These are phyloP conservation scores for Lamellibrachia satsuma DNA, from an alignment of 2,888 invertebrate genomes.

Conservation along the genomic window DNA sequence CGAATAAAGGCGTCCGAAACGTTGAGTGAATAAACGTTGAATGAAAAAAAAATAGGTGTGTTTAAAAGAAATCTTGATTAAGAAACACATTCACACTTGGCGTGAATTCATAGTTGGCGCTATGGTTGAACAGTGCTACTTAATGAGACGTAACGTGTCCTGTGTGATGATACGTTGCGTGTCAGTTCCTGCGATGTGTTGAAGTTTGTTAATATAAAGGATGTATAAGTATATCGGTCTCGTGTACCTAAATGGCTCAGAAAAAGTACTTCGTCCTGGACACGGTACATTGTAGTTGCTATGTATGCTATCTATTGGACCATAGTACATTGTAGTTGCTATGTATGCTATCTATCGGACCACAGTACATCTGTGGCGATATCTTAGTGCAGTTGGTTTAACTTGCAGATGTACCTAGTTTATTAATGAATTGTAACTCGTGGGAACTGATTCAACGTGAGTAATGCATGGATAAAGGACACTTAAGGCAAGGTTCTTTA, in stretches of 20 bases:
- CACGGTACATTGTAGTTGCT: neutral
- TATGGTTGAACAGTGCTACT: neutral
- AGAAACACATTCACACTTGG: neutral
- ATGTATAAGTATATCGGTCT: neutral
- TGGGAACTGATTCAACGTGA: neutral
- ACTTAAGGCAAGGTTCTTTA: too few relatives aligned
- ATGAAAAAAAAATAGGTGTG: neutral
- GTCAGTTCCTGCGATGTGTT: neutral
- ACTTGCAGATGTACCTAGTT: neutral
- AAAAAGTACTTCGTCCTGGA: neutral
- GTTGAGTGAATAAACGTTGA: too few relatives aligned
- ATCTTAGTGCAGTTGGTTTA: neutral
- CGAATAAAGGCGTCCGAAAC: too few relatives aligned
- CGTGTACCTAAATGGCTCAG: neutral
- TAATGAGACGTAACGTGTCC: neutral
- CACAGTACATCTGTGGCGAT: neutral
- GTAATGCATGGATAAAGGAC: too few relatives aligned
- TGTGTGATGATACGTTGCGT: neutral
- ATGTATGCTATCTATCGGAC: neutral
- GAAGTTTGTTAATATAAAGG: neutral
- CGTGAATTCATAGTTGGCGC: neutral
- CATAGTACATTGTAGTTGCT: neutral
- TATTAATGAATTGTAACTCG: neutral
- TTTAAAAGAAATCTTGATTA: neutral
- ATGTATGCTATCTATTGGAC: neutral